Evolutionary conservation across 1,140 invertebrate genomes (phyloP).

Genomic region (Stenopsyche tienmushanensis): DNA sequence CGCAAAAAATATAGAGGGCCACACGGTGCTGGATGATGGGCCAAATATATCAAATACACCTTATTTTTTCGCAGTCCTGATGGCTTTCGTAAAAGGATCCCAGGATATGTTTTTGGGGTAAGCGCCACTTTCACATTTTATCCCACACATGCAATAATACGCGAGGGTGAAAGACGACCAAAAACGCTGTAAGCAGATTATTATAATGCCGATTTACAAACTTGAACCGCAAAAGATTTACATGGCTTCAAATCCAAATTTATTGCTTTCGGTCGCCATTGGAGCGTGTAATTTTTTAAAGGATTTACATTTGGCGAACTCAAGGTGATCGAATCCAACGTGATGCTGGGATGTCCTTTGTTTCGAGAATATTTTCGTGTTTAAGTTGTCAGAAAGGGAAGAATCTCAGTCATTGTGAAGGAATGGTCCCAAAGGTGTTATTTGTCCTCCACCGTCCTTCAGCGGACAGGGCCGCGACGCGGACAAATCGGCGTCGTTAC

Average conservation of each 20-base stretch:
- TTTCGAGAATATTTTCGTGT: neutral
- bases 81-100: neutral
- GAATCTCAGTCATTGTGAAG: conserved; percentile 14
- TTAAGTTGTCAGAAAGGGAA: neutral
- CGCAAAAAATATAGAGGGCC: conserved; percentile 26
- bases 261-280: too few relatives aligned
- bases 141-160: too few relatives aligned
- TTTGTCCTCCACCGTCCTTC: conserved; percentile 24
- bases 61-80: conserved; percentile 23
- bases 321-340: too few relatives aligned
- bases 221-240: too few relatives aligned
- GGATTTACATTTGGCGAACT: too few relatives aligned
- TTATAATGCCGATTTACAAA: too few relatives aligned
- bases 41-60: conserved; percentile 33
- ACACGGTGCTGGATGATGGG: conserved; percentile 12
- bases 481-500: conserved; percentile 31
- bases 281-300: too few relatives aligned
- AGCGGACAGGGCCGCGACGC: conserved; percentile 26
- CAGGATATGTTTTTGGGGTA: too few relatives aligned
- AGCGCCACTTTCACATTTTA: too few relatives aligned
- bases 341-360: neutral
- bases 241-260: too few relatives aligned
- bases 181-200: too few relatives aligned
- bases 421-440: conserved; percentile 21
- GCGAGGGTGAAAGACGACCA: too few relatives aligned